phyloP scores from a whole-genome alignment of 2,797 vertebrate genomes.

The Heliangelus exortis region DNA sequence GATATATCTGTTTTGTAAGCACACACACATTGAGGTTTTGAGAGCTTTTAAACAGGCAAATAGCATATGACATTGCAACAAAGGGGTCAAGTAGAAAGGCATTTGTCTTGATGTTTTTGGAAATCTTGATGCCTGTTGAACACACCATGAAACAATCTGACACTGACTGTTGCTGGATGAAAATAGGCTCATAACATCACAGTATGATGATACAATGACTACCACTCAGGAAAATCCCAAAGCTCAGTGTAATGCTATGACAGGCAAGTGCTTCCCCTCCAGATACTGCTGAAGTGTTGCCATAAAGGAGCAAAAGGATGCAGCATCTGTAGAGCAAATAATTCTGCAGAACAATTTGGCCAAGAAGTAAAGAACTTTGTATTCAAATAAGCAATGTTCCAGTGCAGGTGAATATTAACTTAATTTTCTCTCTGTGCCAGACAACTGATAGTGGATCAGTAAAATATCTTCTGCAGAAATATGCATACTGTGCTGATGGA shows the following conservation, averaged over 20 bases:
- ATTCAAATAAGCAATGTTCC: background rate
- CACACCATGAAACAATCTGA: slow-evolving; percentile 55
- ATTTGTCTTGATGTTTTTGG: slow-evolving; percentile 65
- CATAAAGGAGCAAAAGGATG: slow-evolving; percentile 8
- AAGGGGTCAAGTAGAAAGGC: slow-evolving; percentile 70
- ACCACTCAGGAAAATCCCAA: slow-evolving; percentile 52
- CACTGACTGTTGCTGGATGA: slow-evolving; percentile 48
- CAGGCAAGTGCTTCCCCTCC: slow-evolving; percentile 23
- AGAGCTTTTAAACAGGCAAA: slow-evolving; percentile 68
- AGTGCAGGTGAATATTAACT: background rate
- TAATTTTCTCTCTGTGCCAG: background rate
- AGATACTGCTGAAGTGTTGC: slow-evolving; percentile 49
- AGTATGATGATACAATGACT: slow-evolving; percentile 21
- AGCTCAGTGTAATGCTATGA: slow-evolving; percentile 9
- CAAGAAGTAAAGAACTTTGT: slow-evolving; percentile 22
- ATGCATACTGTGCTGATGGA: background rate
- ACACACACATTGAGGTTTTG: slow-evolving; percentile 61
- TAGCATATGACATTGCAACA: slow-evolving; percentile 69
- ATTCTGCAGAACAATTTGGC: slow-evolving; percentile 42
- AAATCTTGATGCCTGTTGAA: slow-evolving; percentile 62
- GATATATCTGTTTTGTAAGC: slow-evolving; percentile 73
- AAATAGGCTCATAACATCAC: slow-evolving; percentile 59
- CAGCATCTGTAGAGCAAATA: slow-evolving; percentile 41
- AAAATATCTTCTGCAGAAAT: background rate
- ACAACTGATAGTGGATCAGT: background rate